These are phyloP conservation scores for Notolepis coatsorum DNA, from an alignment of 2,797 vertebrate genomes.

Conservation along the genomic window DNA sequence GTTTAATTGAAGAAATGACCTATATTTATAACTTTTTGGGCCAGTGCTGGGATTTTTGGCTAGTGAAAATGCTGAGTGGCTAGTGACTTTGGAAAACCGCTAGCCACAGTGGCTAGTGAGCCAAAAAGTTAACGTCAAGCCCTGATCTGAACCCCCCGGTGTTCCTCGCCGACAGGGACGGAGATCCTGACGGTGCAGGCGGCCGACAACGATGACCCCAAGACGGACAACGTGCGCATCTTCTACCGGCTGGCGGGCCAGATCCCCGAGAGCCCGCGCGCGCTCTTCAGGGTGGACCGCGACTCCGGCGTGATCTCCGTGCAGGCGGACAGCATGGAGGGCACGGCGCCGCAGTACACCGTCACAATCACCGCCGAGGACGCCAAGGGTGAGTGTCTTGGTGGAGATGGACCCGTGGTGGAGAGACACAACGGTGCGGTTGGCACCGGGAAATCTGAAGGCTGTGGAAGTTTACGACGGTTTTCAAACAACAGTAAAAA, in stretches of 20 bases:
- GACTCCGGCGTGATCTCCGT: slow-evolving; percentile 80
- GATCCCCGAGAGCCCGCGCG: slow-evolving; percentile 82
- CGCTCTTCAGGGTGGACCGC: slow-evolving; percentile 81
- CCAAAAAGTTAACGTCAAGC: no score
- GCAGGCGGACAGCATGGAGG: slow-evolving; percentile 79
- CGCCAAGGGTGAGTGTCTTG: slow-evolving; percentile 81
- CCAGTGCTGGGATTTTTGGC: no score
- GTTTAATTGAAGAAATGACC: no score
- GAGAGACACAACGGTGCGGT: no score
- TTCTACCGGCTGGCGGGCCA: slow-evolving; percentile 81
- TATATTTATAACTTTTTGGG: no score
- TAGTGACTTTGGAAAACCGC: no score
- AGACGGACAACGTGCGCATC: slow-evolving; percentile 83
- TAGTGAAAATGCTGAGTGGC: no score
- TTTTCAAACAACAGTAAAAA: no score
- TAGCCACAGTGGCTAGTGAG: no score
- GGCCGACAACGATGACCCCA: slow-evolving; percentile 85
- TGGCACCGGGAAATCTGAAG: no score
- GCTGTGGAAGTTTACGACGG: no score
- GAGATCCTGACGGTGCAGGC: slow-evolving; percentile 84
- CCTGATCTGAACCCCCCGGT: no score
- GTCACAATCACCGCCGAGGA: slow-evolving; percentile 84
- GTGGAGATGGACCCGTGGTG: background rate
- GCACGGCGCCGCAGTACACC: slow-evolving; percentile 80
- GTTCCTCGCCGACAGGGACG: slow-evolving; percentile 82